Evolutionary conservation across 2,797 vertebrate species (phyloP).

Genomic region (Thunnus albacares): DNA sequence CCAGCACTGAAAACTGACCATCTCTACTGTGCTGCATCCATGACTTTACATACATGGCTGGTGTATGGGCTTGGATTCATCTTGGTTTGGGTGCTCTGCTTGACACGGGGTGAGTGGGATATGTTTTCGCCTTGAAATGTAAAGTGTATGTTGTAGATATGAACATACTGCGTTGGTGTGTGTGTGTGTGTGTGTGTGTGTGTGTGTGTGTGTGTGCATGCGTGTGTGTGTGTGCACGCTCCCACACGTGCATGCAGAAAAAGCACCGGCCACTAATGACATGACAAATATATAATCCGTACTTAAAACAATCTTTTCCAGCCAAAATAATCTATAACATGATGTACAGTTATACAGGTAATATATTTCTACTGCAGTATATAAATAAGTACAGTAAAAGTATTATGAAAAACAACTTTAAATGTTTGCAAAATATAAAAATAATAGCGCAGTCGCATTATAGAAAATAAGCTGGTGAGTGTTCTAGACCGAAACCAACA

Average conservation of each 20-base stretch:
- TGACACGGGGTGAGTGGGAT: constrained; percentile 81
- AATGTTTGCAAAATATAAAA: constrained; percentile 14
- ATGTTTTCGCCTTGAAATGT: not conserved
- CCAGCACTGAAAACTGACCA: constrained; percentile 67
- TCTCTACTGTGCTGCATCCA: constrained; percentile 83
- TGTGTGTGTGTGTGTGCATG: not conserved
- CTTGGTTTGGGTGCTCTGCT: constrained; percentile 77
- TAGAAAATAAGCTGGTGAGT: constrained; percentile 1
- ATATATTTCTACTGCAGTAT: not conserved
- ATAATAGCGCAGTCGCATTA: not conserved
- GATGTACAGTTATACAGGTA: not conserved
- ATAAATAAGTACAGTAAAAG: constrained; percentile 4
- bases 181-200: not conserved
- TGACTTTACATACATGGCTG: constrained; percentile 85
- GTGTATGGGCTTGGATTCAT: constrained; percentile 84
- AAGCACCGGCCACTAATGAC: constrained; percentile 15
- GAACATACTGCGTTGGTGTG: not conserved
- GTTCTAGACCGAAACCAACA: not conserved
- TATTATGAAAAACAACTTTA: not conserved
- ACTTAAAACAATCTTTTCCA: constrained; percentile 25
- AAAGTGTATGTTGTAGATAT: not conserved
- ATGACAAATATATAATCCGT: constrained; percentile 23
- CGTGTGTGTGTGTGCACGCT: not conserved
- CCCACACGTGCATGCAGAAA: not conserved
- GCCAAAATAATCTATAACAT: constrained; percentile 18